Percentiles rank a stretch among this genome's conserved stretches.
These are phyloP conservation scores for Argentina silus DNA, from an alignment of 2,797 vertebrate species.

Conservation along the genomic window DNA sequence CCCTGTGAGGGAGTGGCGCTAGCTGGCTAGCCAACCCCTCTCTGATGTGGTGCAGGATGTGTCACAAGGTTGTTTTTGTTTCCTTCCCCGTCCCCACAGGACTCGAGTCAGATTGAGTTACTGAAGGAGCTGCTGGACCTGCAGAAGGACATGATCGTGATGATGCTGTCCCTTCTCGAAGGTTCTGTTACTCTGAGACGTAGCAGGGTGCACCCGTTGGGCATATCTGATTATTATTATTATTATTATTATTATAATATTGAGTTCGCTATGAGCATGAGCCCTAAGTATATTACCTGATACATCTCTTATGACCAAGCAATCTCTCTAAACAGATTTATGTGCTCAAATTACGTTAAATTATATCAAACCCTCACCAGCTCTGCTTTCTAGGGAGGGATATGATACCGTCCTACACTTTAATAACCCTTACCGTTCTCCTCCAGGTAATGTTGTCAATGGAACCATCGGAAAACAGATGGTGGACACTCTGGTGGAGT, in stretches of 20 bases:
- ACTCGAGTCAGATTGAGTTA: conserved; percentile 97
- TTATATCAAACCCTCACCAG: conserved; percentile 20
- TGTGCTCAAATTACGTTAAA: conserved; percentile 11
- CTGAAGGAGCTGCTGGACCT: conserved; percentile 97
- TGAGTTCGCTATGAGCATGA: neutral
- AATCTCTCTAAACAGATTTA: conserved; percentile 30
- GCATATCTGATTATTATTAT: neutral
- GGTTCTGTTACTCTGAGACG: conserved; percentile 72
- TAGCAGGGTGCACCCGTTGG: neutral
- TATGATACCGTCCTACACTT: too few species aligned
- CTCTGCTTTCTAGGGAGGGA: neutral
- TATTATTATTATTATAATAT: neutral
- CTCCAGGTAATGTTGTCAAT: conserved; percentile 95
- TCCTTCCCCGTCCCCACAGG: conserved; percentile 75
- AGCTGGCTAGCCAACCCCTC: neutral
- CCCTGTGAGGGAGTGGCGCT: neutral
- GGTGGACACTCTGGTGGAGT: conserved; percentile 98
- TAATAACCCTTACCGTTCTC: neutral
- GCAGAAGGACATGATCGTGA: conserved; percentile 99
- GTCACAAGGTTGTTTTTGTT: conserved; percentile 5
- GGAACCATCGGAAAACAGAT: conserved; percentile 99
- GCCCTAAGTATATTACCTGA: conserved; percentile 24
- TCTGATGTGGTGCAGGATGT: conserved; percentile 10
- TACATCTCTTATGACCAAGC: neutral
- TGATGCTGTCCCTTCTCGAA: conserved; percentile 98